Evolutionary conservation across 2,113 vertebrate genomes (phyloP), one percentile per base, ranked within the genome.

Genomic region (Serilophus lunatus): DNA sequence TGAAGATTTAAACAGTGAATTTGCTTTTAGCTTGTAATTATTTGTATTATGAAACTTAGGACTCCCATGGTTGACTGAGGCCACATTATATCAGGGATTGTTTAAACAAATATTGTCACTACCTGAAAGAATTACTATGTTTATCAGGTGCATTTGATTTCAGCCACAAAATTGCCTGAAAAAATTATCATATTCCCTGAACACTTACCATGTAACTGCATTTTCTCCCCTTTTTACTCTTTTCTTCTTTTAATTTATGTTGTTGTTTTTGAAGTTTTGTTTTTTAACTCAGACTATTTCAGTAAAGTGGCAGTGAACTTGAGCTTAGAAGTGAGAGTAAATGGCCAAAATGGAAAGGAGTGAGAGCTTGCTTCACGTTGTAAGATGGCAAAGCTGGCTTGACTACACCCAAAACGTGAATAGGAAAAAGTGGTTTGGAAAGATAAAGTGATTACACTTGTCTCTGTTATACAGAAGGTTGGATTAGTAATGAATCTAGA

Each of bases 51-150:
- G 2, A 29, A 38, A 53, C 49, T 17, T 14, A 36, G 18, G 28
- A 51, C n/a, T 57, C 42, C 68, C 35, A 18, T 28, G 14, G 13
- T 11, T 76, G 40, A 38, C 18, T 35, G 29, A 54, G 44, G 18
- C 24, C 1, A 0, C 60, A 7, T 42, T 50, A 25, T 33, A 42
- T 13, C n/a, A 70, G 38, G 5, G 6, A 4, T 6, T n/a, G 18
- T 53, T 68, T 36, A 50, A 83, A 66, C 10, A 42, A 36, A 14
- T 25, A 9, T 54, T 57, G 45, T 54, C n/a, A 18, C 44, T 54
- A 12, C 35, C 25, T 45, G 19, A 38, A 63, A 68, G 18, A 76
- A 38, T 10, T 35, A 3, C 45, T 76, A 9, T 2, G 61, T 24
- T 22, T 0, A 20, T 24, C 26, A 9, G 33, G 23, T 35, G 33